phyloP scores from a whole-genome alignment of 2,797 vertebrate species.

The Acrossocheilus wenchowensis region DNA sequence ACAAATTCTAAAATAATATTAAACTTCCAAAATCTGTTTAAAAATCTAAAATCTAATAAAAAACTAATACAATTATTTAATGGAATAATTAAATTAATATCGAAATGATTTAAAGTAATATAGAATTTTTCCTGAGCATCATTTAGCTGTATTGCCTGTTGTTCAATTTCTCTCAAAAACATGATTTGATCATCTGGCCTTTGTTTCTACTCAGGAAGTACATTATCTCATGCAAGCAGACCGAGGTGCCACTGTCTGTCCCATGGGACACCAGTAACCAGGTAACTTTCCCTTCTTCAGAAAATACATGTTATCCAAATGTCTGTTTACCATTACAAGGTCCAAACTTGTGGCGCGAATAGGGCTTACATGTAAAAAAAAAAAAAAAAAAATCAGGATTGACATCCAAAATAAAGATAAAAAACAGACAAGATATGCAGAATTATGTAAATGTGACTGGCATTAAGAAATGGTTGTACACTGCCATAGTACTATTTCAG shows the following conservation, averaged over 20 bases:
- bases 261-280: constrained; percentile 94
- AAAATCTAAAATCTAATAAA: background rate
- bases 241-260: constrained; percentile 88
- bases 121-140: background rate
- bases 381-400: background rate
- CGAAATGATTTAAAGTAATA: background rate
- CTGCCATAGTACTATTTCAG: background rate
- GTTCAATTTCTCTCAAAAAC: background rate
- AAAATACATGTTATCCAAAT: background rate
- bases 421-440: background rate
- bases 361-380: too few species aligned
- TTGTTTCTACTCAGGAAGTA: constrained; percentile 83
- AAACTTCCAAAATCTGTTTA: background rate
- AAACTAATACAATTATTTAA: background rate
- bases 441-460: constrained; percentile 1
- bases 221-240: constrained; percentile 87
- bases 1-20: too few species aligned
- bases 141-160: background rate
- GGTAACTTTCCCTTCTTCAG: constrained; percentile 72
- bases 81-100: background rate
- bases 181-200: constrained; percentile 2
- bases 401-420: background rate
- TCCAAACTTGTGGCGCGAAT: background rate
- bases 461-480: background rate
- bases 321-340: background rate